Percentiles rank a stretch among this genome's conserved stretches.
Conservation (phyloP, 1,140 invertebrate genomes). For the Drosophila persimilis region DNA sequence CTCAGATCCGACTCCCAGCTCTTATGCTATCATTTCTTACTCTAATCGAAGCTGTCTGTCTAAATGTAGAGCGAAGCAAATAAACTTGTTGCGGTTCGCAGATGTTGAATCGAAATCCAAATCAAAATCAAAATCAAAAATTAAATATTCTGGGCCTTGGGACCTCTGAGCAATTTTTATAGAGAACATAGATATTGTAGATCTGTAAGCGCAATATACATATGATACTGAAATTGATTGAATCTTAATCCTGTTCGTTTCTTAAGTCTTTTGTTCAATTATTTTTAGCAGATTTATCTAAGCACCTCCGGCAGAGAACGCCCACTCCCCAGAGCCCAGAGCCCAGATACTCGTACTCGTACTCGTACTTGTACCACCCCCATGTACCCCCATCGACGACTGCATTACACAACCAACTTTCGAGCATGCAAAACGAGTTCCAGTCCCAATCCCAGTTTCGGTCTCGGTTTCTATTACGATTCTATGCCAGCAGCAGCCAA, state of each 20-base stretch:
- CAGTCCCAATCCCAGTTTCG: constrained; percentile 25
- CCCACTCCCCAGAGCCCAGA: constrained; percentile 30
- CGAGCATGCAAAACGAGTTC: constrained; percentile 58
- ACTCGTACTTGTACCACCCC: background rate
- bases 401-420: constrained; percentile 67
- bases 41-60: constrained; percentile 18
- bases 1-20: constrained; percentile 29
- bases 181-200: constrained; percentile 8
- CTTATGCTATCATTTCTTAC: constrained; percentile 11
- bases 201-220: constrained; percentile 61
- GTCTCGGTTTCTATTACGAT: constrained; percentile 39
- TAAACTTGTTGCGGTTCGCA: constrained; percentile 62
- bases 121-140: constrained; percentile 18
- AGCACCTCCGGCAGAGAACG: constrained; percentile 65
- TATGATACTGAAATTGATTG: constrained; percentile 23
- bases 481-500: constrained; percentile 58
- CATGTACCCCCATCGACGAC: background rate
- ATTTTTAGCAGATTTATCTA: constrained; percentile 71
- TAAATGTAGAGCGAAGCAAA: constrained; percentile 57
- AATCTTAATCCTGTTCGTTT: constrained; percentile 38
- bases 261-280: constrained; percentile 50
- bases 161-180: constrained; percentile 65
- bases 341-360: background rate
- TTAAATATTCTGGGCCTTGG: constrained; percentile 54
- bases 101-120: constrained; percentile 40